Evolutionary conservation across 2,888 invertebrate genomes (phyloP), one percentile per base, ranked within the genome.

Genomic region (Physocephala rufipes): DNA sequence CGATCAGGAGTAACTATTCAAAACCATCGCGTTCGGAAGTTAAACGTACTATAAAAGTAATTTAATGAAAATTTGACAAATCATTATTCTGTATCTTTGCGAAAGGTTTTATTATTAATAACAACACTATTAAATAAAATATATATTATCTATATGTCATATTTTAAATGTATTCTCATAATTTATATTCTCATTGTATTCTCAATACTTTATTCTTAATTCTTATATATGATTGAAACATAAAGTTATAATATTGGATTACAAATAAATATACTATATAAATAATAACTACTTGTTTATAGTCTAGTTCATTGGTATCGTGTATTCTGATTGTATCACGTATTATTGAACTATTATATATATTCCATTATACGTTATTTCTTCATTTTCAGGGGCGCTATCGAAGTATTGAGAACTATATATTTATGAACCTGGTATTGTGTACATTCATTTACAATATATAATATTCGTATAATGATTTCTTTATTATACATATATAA

Each of bases 341-440:
- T n/a, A n/a, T n/a, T 70, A 53, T 67, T 72, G 67, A 55, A 68
- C 61, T 63, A 53, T 62, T 49, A 65, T 55, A 65, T 71, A 71
- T 68, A 66, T 71, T 70, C 68, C 70, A 72, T 73, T 63, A 55
- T n/a, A 21, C 49, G 47, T 71, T 64, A 69, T 49, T 61, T 64
- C 21, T 36, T 67, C 43, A 67, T 30, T 55, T 51, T 49, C 62
- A 68, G 68, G 53, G 30, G 58, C 9, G 26, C 61, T 68, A 68
- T 62, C 72, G 71, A 75, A 75, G 67, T 74, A 75, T 73, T 75
- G 72, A 74, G 71, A 75, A 72, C 66, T 68, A 68, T 68, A 68
- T 62, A 62, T 68, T 51, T 68, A 62, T 62, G 49, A 51, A 61
- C 61, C 49, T 68, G 61, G 30, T 68, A 49, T 16, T 68, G 21